Percentiles rank a stretch among this genome's conserved stretches.
Evolutionary conservation across 2,797 vertebrate genomes (phyloP).

Genomic region (Fundulus diaphanus): DNA sequence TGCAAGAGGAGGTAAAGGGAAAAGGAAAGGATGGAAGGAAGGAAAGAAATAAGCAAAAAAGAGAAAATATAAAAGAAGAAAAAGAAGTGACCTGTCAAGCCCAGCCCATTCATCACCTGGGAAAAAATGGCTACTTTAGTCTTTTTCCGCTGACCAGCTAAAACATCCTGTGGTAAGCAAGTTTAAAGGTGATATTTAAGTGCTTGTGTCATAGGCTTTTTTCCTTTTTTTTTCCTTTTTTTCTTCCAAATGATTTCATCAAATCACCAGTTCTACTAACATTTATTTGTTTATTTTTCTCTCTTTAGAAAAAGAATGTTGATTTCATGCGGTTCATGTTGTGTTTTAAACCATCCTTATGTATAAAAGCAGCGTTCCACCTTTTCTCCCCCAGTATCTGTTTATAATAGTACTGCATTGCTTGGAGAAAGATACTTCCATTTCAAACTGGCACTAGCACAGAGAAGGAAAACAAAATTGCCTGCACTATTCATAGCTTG

Average conservation of each 20-base stretch:
- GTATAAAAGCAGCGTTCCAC: not conserved
- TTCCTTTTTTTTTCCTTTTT: constrained; percentile 61
- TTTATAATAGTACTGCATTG: not conserved
- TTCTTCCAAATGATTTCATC: constrained; percentile 25
- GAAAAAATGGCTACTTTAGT: constrained; percentile 88
- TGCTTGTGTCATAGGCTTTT: constrained; percentile 64
- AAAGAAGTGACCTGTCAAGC: constrained; percentile 90
- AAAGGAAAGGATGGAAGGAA: constrained; percentile 34
- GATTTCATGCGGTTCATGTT: not conserved
- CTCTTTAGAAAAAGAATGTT: constrained; percentile 51
- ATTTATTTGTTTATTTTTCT: constrained; percentile 1
- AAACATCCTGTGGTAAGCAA: constrained; percentile 90
- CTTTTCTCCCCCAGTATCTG: not conserved
- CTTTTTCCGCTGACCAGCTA: constrained; percentile 83
- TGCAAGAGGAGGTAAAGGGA: constrained; percentile 54
- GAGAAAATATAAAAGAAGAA: constrained; percentile 54
- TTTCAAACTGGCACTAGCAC: not conserved
- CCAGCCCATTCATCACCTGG: constrained; percentile 89
- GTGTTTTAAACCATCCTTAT: not conserved
- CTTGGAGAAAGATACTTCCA: not conserved
- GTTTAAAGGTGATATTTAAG: constrained; percentile 81
- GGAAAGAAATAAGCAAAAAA: constrained; percentile 28
- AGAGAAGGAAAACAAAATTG: not conserved
- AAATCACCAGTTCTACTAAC: constrained; percentile 18
- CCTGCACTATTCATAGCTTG: not conserved